phyloP scores from a whole-genome alignment of 2,797 vertebrate genomes.

The Orientallactaga sibirica region DNA sequence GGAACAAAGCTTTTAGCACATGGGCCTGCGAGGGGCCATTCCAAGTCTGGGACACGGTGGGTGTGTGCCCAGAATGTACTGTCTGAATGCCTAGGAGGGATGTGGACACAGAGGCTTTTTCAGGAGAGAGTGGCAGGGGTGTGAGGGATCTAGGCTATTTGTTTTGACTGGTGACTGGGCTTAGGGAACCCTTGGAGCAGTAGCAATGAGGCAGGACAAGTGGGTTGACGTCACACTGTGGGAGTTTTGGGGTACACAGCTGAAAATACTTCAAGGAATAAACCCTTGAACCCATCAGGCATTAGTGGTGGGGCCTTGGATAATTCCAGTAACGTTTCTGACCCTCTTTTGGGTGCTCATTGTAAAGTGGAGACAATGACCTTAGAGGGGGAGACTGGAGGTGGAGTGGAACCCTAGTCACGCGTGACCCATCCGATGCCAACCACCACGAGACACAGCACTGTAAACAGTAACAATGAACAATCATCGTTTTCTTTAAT shows the following conservation, averaged over 20 bases:
- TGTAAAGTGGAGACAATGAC: neutral
- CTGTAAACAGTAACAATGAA: neutral
- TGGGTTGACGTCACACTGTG: rapidly evolving
- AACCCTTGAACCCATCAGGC: neutral
- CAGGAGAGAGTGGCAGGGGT: neutral
- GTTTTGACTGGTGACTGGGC: neutral
- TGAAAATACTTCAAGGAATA: neutral
- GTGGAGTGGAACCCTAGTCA: neutral
- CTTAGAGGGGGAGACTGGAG: neutral
- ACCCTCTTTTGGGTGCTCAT: neutral
- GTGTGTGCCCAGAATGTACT: rapidly evolving
- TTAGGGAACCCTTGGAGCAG: neutral
- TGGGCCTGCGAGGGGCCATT: neutral
- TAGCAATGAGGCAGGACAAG: too few species aligned
- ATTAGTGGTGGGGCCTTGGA: neutral
- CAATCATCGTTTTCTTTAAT: rapidly evolving
- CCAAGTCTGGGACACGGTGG: neutral
- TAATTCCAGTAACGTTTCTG: neutral
- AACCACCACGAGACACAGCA: neutral
- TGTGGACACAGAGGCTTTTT: rapidly evolving
- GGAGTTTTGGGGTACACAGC: neutral
- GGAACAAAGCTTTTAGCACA: neutral
- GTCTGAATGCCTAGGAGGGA: too few species aligned
- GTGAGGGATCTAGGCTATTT: neutral
- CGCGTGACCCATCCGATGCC: neutral